Conservation (phyloP, 2,797 vertebrate genomes). For the Rallus crepitans region DNA sequence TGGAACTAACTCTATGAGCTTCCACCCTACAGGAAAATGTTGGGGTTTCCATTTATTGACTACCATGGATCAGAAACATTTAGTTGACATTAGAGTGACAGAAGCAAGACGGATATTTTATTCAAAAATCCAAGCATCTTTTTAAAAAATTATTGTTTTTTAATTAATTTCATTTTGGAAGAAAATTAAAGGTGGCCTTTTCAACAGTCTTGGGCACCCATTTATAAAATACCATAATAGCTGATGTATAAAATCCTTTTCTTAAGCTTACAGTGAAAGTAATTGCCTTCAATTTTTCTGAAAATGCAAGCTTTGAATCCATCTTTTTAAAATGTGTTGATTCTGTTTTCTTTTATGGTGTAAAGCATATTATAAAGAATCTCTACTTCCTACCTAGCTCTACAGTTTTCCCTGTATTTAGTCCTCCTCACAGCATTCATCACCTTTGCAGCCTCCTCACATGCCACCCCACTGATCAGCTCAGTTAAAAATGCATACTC, state of each 20-base stretch:
- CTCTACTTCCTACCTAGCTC: not conserved
- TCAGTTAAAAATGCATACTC: not conserved
- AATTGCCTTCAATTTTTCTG: not conserved
- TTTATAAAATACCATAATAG: not conserved
- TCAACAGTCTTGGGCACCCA: not conserved
- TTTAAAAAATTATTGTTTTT: not conserved
- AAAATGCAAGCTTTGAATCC: not conserved
- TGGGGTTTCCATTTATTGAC: not conserved
- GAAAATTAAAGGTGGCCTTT: not conserved
- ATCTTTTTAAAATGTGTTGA: not conserved
- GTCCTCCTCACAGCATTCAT: not conserved
- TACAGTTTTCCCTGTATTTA: not conserved
- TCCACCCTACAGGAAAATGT: not conserved
- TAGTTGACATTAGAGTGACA: not conserved
- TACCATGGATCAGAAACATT: not conserved
- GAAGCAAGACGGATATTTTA: not conserved
- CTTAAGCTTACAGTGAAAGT: not conserved
- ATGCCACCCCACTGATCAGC: not conserved
- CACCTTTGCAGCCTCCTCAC: not conserved
- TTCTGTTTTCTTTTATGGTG: not conserved
- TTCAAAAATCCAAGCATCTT: not conserved
- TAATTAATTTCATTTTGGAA: not conserved
- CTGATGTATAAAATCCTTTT: not conserved
- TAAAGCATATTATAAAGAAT: not conserved
- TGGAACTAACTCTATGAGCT: not conserved